These are phyloP conservation scores for Gymnocheta viridis DNA, from an alignment of 2,888 invertebrate genomes.

Conservation along the genomic window DNA sequence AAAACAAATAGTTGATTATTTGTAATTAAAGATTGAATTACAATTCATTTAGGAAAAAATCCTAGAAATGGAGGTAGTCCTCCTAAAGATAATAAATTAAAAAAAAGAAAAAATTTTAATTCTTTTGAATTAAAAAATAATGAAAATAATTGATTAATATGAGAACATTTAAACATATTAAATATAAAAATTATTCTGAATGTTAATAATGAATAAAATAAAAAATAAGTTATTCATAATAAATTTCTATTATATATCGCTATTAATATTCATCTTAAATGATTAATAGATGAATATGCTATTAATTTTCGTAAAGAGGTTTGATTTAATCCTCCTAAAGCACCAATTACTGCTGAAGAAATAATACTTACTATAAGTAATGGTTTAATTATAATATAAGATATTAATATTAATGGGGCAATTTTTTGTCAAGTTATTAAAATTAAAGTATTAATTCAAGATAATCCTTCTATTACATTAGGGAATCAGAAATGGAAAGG, in stretches of 20 bases:
- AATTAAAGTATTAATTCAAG: conserved; percentile 84
- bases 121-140: conserved; percentile 79
- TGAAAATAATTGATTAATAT: too few relatives aligned
- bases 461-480: conserved; percentile 84
- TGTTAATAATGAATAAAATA: too few relatives aligned
- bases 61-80: conserved; percentile 85
- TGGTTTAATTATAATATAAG: conserved; percentile 82
- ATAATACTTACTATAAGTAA: too few relatives aligned
- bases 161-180: too few relatives aligned
- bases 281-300: conserved; percentile 86
- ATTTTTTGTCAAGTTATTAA: conserved; percentile 87
- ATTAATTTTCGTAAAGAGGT: conserved; percentile 84
- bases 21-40: too few relatives aligned
- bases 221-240: too few relatives aligned
- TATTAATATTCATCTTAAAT: conserved; percentile 85
- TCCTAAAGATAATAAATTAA: conserved; percentile 84
- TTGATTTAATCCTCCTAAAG: conserved; percentile 85
- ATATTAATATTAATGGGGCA: conserved; percentile 84
- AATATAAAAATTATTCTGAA: too few relatives aligned
- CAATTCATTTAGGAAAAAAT: too few relatives aligned
- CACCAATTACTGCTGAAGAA: too few relatives aligned
- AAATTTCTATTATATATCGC: too few relatives aligned
- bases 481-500: conserved; percentile 86
- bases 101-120: conserved; percentile 83
- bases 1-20: too few relatives aligned